A percentile compares a stretch with the other conserved stretches of the same genome.
Evolutionary conservation across 2,113 vertebrate species (phyloP).

Genomic region (Dromiciops gliroides): DNA sequence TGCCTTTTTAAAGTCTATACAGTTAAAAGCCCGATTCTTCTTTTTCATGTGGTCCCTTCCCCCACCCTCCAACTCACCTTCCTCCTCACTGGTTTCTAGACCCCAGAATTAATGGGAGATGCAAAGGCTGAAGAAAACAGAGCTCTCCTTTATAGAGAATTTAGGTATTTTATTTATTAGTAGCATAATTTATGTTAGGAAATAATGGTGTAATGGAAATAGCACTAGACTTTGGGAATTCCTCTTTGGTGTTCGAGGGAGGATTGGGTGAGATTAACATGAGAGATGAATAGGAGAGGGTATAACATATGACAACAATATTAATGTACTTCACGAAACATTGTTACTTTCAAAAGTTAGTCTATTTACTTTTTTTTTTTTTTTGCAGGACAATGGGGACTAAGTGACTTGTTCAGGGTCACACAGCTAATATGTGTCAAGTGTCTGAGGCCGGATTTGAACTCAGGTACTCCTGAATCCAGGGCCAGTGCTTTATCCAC

Average conservation of each 20-base stretch:
- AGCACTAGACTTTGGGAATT: neutral
- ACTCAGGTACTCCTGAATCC: too few relatives aligned
- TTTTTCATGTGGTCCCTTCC: neutral
- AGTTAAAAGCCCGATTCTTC: neutral
- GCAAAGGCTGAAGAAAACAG: neutral
- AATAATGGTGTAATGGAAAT: neutral
- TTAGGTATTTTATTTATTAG: neutral
- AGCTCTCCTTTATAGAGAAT: neutral
- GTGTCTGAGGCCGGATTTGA: too few relatives aligned
- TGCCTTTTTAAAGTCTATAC: neutral
- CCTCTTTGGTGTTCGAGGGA: neutral
- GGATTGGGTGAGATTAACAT: neutral
- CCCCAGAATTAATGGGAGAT: neutral
- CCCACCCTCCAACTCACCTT: neutral
- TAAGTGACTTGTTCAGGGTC: too few relatives aligned
- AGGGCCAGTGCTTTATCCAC: too few relatives aligned
- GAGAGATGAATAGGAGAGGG: neutral
- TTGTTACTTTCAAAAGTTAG: neutral
- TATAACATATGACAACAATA: neutral
- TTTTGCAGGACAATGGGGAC: too few relatives aligned
- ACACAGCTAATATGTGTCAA: too few relatives aligned
- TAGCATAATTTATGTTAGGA: neutral
- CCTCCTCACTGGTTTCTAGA: neutral
- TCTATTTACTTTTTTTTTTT: neutral
- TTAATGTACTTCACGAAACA: neutral